Percentiles rank a stretch among this genome's conserved stretches.
These are phyloP conservation scores for Chaenogobius annularis DNA, from an alignment of 2,113 vertebrate genomes.

Conservation along the genomic window DNA sequence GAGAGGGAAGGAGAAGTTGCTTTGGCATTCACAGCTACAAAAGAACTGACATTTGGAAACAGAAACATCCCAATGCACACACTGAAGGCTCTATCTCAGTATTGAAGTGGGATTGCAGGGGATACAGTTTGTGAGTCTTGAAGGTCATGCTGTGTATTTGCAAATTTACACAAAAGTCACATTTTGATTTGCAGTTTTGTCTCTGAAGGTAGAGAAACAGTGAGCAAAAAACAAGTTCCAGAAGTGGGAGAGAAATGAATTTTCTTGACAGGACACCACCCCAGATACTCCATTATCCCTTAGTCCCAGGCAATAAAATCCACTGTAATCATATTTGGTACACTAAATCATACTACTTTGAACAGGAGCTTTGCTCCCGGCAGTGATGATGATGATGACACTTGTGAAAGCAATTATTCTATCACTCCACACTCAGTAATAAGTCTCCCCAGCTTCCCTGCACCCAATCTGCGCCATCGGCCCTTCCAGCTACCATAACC, in stretches of 20 bases:
- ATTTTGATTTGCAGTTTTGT: background rate
- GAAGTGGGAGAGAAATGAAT: background rate
- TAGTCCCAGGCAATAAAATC: background rate
- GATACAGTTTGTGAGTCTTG: background rate
- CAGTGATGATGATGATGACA: too few species aligned
- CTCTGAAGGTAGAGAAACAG: background rate
- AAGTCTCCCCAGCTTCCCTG: too few species aligned
- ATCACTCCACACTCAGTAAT: too few species aligned
- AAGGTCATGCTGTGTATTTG: background rate
- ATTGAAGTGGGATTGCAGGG: background rate
- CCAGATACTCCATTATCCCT: background rate
- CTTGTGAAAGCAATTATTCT: too few species aligned
- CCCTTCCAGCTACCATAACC: too few species aligned
- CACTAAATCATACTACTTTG: background rate
- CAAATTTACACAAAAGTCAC: background rate
- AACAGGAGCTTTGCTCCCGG: background rate
- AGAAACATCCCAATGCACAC: background rate
- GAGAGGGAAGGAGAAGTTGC: background rate
- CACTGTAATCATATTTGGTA: background rate
- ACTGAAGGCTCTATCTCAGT: background rate
- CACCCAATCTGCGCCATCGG: too few species aligned
- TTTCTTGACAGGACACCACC: background rate
- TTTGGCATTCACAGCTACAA: constrained; percentile 8
- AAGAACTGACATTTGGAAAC: background rate
- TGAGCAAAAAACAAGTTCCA: background rate